Evolutionary conservation across 2,113 vertebrate genomes (phyloP).

Genomic region (Callipepla californica): DNA sequence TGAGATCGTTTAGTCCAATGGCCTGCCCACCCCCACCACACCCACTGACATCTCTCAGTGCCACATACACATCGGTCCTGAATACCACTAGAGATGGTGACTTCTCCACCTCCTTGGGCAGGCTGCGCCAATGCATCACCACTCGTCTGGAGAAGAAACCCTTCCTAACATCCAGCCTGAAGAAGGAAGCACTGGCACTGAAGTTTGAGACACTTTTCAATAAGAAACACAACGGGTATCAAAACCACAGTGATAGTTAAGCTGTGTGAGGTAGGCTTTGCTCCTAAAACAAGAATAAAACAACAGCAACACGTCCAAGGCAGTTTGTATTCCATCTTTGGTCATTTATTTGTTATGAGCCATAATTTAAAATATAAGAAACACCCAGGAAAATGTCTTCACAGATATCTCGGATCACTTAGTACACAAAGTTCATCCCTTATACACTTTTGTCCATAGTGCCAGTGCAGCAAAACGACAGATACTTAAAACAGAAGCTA

Average conservation of each 20-base stretch:
- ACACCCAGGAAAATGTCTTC: not conserved
- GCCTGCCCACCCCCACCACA: too few species aligned
- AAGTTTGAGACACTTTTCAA: not conserved
- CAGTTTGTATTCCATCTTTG: not conserved
- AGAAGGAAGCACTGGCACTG: not conserved
- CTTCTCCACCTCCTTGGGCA: too few species aligned
- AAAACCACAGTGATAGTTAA: not conserved
- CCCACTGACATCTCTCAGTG: too few species aligned
- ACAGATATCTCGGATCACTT: not conserved
- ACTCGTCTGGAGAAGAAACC: too few species aligned
- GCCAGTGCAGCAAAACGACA: not conserved
- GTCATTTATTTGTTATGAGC: not conserved
- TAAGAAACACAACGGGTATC: not conserved
- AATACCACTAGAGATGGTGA: too few species aligned
- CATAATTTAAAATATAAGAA: not conserved
- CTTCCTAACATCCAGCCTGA: too few species aligned
- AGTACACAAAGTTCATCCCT: not conserved
- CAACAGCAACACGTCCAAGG: not conserved
- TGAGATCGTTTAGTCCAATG: too few species aligned
- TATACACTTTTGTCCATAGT: not conserved
- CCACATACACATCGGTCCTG: too few species aligned
- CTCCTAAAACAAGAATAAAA: not conserved
- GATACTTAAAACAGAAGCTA: accelerated
- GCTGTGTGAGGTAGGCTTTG: not conserved
- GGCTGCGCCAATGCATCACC: too few species aligned